These are phyloP conservation scores for Lamellibrachia satsuma DNA, from an alignment of 2,888 invertebrate species.

Conservation along the genomic window DNA sequence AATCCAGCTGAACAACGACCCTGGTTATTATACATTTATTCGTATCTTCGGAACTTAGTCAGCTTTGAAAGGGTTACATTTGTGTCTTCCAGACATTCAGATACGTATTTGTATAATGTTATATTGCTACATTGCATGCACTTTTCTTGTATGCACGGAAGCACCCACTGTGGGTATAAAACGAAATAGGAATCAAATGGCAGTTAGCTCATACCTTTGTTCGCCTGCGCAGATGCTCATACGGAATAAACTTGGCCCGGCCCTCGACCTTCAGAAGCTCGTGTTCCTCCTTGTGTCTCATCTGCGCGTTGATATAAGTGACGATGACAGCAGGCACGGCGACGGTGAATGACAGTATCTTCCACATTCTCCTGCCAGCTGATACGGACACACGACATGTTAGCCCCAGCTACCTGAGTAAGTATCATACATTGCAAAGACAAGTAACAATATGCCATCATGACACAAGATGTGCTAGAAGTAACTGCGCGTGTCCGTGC, in stretches of 20 bases:
- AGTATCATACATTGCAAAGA: too few species aligned
- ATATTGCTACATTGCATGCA: too few species aligned
- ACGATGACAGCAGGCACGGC: slow-evolving; percentile 80
- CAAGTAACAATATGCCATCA: too few species aligned
- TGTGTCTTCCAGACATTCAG: too few species aligned
- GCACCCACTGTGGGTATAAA: background rate
- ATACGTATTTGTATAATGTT: too few species aligned
- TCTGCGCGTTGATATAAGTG: slow-evolving; percentile 80
- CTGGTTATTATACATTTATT: too few species aligned
- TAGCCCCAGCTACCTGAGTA: background rate
- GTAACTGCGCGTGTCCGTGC: too few species aligned
- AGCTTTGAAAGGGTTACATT: too few species aligned
- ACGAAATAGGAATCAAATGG: background rate
- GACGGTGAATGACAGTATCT: slow-evolving; percentile 78
- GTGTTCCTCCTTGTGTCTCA: slow-evolving; percentile 65
- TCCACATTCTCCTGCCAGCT: slow-evolving; percentile 82
- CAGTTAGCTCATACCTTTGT: slow-evolving; percentile 73
- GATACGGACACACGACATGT: slow-evolving; percentile 51
- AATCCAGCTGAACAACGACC: too few species aligned
- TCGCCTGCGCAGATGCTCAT: slow-evolving; percentile 81
- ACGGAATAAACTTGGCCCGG: slow-evolving; percentile 78
- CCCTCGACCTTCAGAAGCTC: slow-evolving; percentile 68
- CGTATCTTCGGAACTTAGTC: too few species aligned
- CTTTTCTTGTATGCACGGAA: background rate
- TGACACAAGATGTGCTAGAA: too few species aligned